These are phyloP conservation scores for Lasioglossum lativentre DNA, from an alignment of 2,888 invertebrate genomes.

Conservation along the genomic window DNA sequence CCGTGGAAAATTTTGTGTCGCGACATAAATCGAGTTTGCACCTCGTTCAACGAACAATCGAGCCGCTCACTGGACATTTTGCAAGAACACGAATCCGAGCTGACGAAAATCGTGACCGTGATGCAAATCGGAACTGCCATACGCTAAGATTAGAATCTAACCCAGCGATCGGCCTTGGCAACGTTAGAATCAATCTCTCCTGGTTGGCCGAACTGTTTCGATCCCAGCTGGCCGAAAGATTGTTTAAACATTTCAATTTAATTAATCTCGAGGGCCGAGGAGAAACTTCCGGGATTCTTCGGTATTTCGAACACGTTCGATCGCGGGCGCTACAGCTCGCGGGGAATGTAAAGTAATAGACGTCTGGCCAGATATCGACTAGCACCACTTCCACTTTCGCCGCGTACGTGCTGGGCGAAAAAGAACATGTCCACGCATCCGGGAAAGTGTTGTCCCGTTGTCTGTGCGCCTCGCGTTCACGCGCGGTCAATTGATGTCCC, in stretches of 20 bases:
- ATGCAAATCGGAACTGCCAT: neutral
- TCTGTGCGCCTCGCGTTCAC: neutral
- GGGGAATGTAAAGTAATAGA: conserved; percentile 10
- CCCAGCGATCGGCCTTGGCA: neutral
- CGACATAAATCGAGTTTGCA: neutral
- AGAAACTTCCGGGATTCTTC: neutral
- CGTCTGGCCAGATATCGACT: conserved; percentile 32
- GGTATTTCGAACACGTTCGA: neutral
- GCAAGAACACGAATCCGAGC: neutral
- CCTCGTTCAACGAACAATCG: neutral
- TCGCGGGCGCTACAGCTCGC: neutral
- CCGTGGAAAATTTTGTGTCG: neutral
- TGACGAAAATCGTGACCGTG: neutral
- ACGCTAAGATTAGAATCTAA: neutral
- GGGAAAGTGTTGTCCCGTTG: neutral
- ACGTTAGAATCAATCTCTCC: neutral
- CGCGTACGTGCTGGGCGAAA: neutral
- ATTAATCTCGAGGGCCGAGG: neutral
- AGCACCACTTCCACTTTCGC: conserved; percentile 18
- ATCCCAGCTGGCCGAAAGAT: neutral
- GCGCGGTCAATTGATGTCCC: neutral
- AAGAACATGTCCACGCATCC: neutral
- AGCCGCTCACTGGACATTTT: neutral
- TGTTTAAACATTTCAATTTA: neutral
- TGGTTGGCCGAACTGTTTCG: neutral